Percentiles rank a stretch among this genome's conserved stretches.
These are phyloP conservation scores for Euthynnus affinis DNA, from an alignment of 2,797 vertebrate genomes.

Conservation along the genomic window DNA sequence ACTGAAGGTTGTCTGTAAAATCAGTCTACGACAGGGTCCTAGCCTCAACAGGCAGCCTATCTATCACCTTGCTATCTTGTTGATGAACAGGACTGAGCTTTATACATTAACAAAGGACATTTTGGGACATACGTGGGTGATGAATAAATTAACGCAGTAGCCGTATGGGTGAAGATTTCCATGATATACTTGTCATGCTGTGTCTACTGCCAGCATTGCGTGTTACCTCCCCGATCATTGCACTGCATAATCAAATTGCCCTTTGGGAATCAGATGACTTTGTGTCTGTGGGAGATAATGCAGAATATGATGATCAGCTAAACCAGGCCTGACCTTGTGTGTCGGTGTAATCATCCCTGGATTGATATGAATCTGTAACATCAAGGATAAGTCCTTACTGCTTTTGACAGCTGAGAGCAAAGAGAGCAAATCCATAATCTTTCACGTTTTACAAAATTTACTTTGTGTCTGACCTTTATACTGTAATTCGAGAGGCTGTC, in stretches of 20 bases:
- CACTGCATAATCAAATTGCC: conserved; percentile 69
- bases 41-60: conserved; percentile 36
- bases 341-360: conserved; percentile 61
- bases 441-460: conserved; percentile 66
- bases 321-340: conserved; percentile 71
- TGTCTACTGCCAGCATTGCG: conserved; percentile 33
- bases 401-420: conserved; percentile 52
- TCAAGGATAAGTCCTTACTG: conserved; percentile 51
- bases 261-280: conserved; percentile 77
- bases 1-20: conserved; percentile 76
- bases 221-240: conserved; percentile 43
- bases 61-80: conserved; percentile 55
- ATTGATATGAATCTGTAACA: conserved; percentile 72
- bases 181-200: conserved; percentile 27
- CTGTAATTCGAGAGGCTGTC: conserved; percentile 54
- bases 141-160: conserved; percentile 28
- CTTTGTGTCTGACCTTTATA: conserved; percentile 69
- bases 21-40: conserved; percentile 54
- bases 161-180: conserved; percentile 1
- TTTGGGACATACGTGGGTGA: conserved; percentile 11
- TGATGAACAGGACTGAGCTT: conserved; percentile 37
- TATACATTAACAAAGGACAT: conserved; percentile 20
- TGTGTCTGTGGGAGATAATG: conserved; percentile 71
- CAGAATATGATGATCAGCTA: conserved; percentile 71
- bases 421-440: conserved; percentile 58